Conservation (phyloP, 2,888 invertebrate genomes). For the Macroteleia sp. region DNA sequence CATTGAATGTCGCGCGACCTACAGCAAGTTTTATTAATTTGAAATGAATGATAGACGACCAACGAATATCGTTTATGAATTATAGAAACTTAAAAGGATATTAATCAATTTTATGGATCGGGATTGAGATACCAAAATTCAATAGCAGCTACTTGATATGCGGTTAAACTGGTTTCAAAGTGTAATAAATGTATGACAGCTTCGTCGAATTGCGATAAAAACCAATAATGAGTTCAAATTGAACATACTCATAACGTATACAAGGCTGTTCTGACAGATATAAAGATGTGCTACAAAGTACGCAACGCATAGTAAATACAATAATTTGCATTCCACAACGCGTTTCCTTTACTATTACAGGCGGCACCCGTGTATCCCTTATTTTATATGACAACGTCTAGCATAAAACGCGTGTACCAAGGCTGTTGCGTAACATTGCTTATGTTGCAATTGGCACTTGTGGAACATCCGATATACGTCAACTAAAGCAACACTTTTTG, state of each 20-base stretch:
- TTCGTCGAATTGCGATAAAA: constrained; percentile 29
- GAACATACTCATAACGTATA: constrained; percentile 25
- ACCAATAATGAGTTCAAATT: constrained; percentile 28
- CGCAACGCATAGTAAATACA: constrained; percentile 12
- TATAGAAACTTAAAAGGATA: too few species aligned
- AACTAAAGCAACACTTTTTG: constrained; percentile 15
- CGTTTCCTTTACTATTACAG: constrained; percentile 32
- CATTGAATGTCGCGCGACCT: constrained; percentile 17
- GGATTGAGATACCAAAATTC: too few species aligned
- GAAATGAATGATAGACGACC: too few species aligned
- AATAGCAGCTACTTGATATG: too few species aligned
- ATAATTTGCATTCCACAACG: constrained; percentile 34
- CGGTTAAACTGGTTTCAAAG: too few species aligned
- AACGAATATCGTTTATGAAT: too few species aligned
- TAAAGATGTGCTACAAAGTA: constrained; percentile 36
- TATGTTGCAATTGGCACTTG: neutral
- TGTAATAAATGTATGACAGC: too few species aligned
- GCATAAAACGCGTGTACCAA: constrained; percentile 8
- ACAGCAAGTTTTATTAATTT: too few species aligned
- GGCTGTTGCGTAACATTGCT: constrained; percentile 13
- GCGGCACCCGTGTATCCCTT: neutral
- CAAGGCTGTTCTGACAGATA: constrained; percentile 39
- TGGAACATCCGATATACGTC: neutral
- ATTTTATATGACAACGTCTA: constrained; percentile 11
- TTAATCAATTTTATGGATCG: too few species aligned